Conservation (phyloP, 2,113 vertebrate species). For the Misgurnus anguillicaudatus region DNA sequence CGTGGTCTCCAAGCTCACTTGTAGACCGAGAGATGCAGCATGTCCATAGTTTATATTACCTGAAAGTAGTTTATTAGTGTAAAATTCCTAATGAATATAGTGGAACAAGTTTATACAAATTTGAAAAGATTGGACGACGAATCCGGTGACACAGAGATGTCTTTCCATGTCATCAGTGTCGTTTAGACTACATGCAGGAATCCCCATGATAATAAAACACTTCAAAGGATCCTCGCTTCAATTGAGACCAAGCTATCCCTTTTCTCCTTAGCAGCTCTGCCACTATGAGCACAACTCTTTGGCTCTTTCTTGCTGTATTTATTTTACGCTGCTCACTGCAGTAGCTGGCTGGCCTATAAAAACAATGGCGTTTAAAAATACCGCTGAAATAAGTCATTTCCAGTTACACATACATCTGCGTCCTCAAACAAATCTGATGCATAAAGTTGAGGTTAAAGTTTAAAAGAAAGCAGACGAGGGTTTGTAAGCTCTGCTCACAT, state of each 20-base stretch:
- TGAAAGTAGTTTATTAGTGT: conserved; percentile 54
- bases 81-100: conserved; percentile 79
- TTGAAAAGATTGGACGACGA: conserved; percentile 91
- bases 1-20: conserved; percentile 1
- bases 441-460: background rate
- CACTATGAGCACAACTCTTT: conserved; percentile 90
- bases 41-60: conserved; percentile 11
- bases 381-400: conserved; percentile 77
- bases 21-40: background rate
- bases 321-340: conserved; percentile 83
- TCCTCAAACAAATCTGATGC: conserved; percentile 35
- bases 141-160: conserved; percentile 90
- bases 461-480: background rate
- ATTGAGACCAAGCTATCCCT: conserved; percentile 92
- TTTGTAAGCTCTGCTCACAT: background rate
- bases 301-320: conserved; percentile 78
- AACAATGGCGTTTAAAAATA: conserved; percentile 88
- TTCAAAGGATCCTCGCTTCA: conserved; percentile 95
- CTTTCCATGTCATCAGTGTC: conserved; percentile 97
- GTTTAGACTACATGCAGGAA: conserved; percentile 95
- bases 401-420: conserved; percentile 66
- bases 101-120: conserved; percentile 76
- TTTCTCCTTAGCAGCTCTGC: conserved; percentile 84
- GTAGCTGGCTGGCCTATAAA: conserved; percentile 89
- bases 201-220: conserved; percentile 96